Percentiles rank a stretch among this genome's conserved stretches.
These are phyloP conservation scores for Bhutanitis thaidina DNA, from an alignment of 2,888 invertebrate species.

Conservation along the genomic window DNA sequence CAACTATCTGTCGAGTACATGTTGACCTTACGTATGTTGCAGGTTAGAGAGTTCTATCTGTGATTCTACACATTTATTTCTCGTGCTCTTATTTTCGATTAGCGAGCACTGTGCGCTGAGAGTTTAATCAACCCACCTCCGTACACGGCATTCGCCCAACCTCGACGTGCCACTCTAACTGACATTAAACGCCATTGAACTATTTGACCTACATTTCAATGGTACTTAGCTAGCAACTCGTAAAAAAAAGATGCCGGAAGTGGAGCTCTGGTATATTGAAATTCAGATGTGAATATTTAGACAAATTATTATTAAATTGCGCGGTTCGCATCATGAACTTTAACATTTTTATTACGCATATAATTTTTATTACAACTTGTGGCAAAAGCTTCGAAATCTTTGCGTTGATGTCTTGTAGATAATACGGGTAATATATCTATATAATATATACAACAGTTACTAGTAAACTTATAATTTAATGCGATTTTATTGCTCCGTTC, in stretches of 20 bases:
- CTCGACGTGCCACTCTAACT: slow-evolving; percentile 41
- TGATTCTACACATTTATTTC: slow-evolving; percentile 29
- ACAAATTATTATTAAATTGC: slow-evolving; percentile 10
- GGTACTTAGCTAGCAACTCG: slow-evolving; percentile 1
- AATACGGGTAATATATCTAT: not conserved
- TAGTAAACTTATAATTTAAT: not conserved
- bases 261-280: too few species aligned
- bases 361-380: not conserved
- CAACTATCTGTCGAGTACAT: slow-evolving; percentile 54
- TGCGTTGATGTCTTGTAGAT: not conserved
- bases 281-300: too few species aligned
- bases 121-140: slow-evolving; percentile 10
- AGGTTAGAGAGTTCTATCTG: slow-evolving; percentile 21
- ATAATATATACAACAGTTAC: not conserved
- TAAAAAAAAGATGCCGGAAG: slow-evolving; percentile 23
- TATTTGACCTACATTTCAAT: slow-evolving; percentile 31
- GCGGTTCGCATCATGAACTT: slow-evolving; percentile 4
- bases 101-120: slow-evolving; percentile 2
- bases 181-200: slow-evolving; percentile 52
- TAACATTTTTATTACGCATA: not conserved
- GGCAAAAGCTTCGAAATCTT: not conserved
- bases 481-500: not conserved
- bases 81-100: not conserved
- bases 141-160: slow-evolving; percentile 41
- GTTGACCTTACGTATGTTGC: slow-evolving; percentile 50